phyloP scores from a whole-genome alignment of 1,140 invertebrate genomes.

The Tetramorium alpestre region DNA sequence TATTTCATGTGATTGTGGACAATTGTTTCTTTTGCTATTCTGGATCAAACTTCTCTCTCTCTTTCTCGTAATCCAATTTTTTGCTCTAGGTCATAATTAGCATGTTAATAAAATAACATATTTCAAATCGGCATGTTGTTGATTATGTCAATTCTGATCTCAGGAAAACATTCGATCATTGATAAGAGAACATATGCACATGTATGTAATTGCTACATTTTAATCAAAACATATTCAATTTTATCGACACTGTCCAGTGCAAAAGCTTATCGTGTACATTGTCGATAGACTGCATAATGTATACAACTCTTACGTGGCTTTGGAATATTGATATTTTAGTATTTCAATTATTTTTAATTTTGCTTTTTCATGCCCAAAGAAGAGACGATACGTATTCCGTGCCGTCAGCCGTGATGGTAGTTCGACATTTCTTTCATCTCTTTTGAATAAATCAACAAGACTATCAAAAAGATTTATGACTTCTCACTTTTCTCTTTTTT shows the following conservation, averaged over 20 bases:
- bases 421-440: not conserved
- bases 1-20: not conserved
- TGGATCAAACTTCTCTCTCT: not conserved
- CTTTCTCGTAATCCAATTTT: not conserved
- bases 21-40: not conserved
- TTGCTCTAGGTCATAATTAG: not conserved
- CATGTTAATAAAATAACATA: not conserved
- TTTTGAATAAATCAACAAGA: not conserved
- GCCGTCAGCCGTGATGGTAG: not conserved
- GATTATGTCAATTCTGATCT: not conserved
- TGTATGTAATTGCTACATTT: not conserved
- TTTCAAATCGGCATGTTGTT: not conserved
- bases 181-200: not conserved
- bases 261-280: not conserved
- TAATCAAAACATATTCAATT: conserved; percentile 5
- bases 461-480: conserved; percentile 6
- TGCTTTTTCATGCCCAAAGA: not conserved
- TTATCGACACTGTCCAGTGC: not conserved
- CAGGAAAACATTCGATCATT: not conserved
- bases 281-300: not conserved
- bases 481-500: not conserved
- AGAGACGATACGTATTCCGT: conserved; percentile 1
- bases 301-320: conserved; percentile 19
- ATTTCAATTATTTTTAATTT: conserved; percentile 17
- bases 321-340: not conserved